Evolutionary conservation across 2,113 vertebrate genomes (phyloP), one percentile per base, ranked within the genome.

Genomic region (Serilophus lunatus): DNA sequence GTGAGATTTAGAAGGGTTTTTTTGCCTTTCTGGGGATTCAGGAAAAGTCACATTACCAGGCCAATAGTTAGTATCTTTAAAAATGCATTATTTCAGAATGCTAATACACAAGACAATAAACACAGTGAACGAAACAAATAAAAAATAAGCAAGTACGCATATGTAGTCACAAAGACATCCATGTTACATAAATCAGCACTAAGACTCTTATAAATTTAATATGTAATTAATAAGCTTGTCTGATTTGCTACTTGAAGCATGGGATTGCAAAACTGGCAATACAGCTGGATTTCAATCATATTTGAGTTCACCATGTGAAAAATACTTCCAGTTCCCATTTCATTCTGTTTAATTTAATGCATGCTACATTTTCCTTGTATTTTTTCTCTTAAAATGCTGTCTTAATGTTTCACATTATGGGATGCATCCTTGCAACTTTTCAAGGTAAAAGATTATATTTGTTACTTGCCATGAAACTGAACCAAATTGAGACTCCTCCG

Each of bases 71-170:
- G 5, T 28, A 36, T 49, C 17, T 56, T 78, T 90, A 57, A 82
- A 91, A 96, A 87, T 38, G 18, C 28, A 57, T 54, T 82, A 40
- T 57, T 74, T 91, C 64, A 59, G 51, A 61, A 86, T 44, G 26
- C 3, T 50, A 70, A 78, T 36, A 45, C 8, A 75, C 53, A 33
- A 84, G 23, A 6, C 11, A 53, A 65, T 44, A 86, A 91, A 81
- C 16, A 47, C 0, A 72, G 49, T 25, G 29, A 74, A 61, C 4
- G 0, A 70, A 94, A 60, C 8, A 83, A 86, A 61, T 10, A 38
- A 81, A 74, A 4, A 66, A 70, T 26, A 83, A 94, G 66, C n/a
- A 81, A 82, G 33, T 15, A 71, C 5, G 42, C 7, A 45, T 25
- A 26, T 71, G 75, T 57, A 82, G 38, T 26, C 69, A 87, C 26